These are phyloP conservation scores for Nephila pilipes DNA, from an alignment of 1,140 invertebrate species.

Conservation along the genomic window DNA sequence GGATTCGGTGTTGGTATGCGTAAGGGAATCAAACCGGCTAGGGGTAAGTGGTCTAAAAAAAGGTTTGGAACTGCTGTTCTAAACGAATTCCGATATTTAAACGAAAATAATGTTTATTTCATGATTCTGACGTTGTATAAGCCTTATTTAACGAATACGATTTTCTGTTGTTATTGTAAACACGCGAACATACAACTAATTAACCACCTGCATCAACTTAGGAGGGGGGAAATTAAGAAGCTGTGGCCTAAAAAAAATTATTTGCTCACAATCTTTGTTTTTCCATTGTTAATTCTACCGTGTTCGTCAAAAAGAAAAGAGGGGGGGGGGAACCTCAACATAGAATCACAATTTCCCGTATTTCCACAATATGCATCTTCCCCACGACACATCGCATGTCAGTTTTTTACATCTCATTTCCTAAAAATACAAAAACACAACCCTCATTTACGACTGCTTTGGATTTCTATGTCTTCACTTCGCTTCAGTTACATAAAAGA, in stretches of 20 bases:
- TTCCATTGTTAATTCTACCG: neutral
- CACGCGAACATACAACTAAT: no score
- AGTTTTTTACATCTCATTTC: neutral
- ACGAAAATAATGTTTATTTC: no score
- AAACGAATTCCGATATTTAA: no score
- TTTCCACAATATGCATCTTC: neutral
- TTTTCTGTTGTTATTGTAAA: no score
- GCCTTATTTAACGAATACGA: no score
- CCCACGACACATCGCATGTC: constrained; percentile 7
- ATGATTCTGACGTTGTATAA: no score
- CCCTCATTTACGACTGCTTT: neutral
- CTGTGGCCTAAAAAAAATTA: neutral
- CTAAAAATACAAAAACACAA: neutral
- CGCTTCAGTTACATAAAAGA: neutral
- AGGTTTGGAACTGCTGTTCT: no score
- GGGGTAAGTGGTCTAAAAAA: no score
- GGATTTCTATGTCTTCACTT: neutral
- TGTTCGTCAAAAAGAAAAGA: neutral
- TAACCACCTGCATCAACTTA: no score
- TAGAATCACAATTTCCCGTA: neutral
- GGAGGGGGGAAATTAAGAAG: neutral
- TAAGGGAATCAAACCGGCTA: no score
- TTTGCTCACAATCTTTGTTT: neutral
- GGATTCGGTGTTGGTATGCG: no score
- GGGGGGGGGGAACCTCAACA: neutral